Evolutionary conservation across 2,888 invertebrate species (phyloP).

Genomic region (Meteorus colon): DNA sequence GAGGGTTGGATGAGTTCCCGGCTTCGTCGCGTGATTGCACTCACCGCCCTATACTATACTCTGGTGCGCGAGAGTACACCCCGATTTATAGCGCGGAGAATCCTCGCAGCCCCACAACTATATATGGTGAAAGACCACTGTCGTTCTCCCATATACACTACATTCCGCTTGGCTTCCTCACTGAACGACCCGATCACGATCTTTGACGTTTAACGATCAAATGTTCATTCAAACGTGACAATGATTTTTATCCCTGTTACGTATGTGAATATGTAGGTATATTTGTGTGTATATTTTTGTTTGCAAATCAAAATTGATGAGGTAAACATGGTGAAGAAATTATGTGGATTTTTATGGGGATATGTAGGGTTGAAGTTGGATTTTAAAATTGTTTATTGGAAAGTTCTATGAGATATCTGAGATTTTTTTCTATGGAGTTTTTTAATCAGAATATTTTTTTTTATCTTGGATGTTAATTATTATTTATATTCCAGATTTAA

Average conservation of each 20-base stretch:
- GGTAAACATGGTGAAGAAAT: background rate
- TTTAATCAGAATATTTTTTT: no score
- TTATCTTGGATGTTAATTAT: no score
- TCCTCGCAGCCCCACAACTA: background rate
- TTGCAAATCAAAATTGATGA: background rate
- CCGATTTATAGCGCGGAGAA: constrained; percentile 31
- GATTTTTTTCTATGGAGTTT: no score
- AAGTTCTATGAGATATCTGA: no score
- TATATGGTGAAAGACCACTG: constrained; percentile 22
- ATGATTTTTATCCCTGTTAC: constrained; percentile 17
- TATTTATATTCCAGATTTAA: no score
- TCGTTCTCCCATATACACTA: constrained; percentile 24
- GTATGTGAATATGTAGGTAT: background rate
- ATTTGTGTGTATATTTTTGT: background rate
- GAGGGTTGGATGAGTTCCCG: constrained; percentile 28
- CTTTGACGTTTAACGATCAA: constrained; percentile 29
- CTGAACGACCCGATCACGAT: constrained; percentile 28
- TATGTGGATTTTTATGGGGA: background rate
- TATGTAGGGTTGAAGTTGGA: background rate
- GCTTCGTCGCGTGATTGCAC: constrained; percentile 35
- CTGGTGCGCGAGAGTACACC: constrained; percentile 17
- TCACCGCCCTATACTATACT: constrained; percentile 13
- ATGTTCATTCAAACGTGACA: constrained; percentile 27
- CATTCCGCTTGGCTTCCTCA: constrained; percentile 24
- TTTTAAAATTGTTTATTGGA: no score